Evolutionary conservation across 2,888 invertebrate genomes (phyloP), one percentile per base, ranked within the genome.

Genomic region (Myathropa florea): DNA sequence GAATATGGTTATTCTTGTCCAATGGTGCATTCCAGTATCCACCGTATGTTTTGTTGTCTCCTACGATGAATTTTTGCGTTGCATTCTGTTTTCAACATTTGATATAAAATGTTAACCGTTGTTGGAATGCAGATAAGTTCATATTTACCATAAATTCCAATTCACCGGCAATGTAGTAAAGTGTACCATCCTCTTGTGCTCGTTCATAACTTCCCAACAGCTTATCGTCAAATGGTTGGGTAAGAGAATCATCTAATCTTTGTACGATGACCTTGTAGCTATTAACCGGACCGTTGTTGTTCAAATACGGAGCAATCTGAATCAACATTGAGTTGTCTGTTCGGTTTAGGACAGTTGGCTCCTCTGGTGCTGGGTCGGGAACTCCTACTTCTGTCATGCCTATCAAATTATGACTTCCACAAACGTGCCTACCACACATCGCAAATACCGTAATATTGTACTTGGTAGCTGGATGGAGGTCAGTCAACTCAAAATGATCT

Each of bases 101-200:
- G 53, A 21, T 7, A 24, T 4, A 24, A 14, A 57, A 6, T 12
- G 2, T 57, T n/a, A 6, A 1, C 18, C 1, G 7, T 18, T n/a
- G 46, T 18, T 18, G 18, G 3, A 46, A n/a, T 18, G 18, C 46
- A 46, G 0, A 9, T 7, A 46, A 46, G 18, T 0, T 7, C 18
- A 4, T 4, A 46, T 18, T 53, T 85, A 93, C 94, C 88, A 95
- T 94, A 24, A 96, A 95, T 73, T 95, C 94, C 82, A 98, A 92
- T 91, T 97, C 96, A 0, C 97, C 98, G 6, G 97, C 94, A 33
- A 98, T 95, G 90, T 98, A 98, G 91, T 97, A 97, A 2, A 95
- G 95, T 4, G 95, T 91, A 0, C 95, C 96, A 83, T 96, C 94
- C 57, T 94, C 94, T 70, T 93, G 93, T 0, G 98, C 95, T 89